phyloP scores from a whole-genome alignment of 2,888 invertebrate genomes.

The Archips crataeganus region DNA sequence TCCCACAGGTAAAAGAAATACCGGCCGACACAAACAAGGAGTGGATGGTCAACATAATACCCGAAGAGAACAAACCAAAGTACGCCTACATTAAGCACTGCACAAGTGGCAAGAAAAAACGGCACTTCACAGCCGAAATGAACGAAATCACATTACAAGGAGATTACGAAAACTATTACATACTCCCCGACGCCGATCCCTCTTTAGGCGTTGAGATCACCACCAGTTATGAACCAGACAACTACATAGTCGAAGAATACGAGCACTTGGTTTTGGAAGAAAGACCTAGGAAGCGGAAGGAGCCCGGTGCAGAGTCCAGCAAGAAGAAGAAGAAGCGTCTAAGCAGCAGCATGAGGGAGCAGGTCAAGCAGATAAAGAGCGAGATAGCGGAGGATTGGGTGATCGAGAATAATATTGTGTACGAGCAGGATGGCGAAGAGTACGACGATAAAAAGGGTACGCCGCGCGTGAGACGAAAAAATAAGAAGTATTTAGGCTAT shows the following conservation, averaged over 20 bases:
- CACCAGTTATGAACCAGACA: conserved; percentile 77
- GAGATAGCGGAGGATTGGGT: conserved; percentile 72
- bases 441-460: conserved; percentile 73
- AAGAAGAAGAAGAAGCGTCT: conserved; percentile 62
- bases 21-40: conserved; percentile 62
- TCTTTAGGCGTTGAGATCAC: conserved; percentile 76
- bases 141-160: conserved; percentile 75
- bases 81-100: conserved; percentile 80
- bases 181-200: conserved; percentile 77
- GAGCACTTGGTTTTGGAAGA: conserved; percentile 73
- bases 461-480: conserved; percentile 75
- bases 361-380: conserved; percentile 55
- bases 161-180: conserved; percentile 80
- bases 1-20: conserved; percentile 63
- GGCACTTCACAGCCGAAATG: conserved; percentile 78
- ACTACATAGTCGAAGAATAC: conserved; percentile 76
- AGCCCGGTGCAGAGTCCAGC: conserved; percentile 54
- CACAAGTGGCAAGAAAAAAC: conserved; percentile 73
- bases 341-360: conserved; percentile 50
- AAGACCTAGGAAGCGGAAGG: conserved; percentile 64
- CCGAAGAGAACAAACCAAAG: conserved; percentile 70
- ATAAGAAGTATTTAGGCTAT: conserved; percentile 79
- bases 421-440: conserved; percentile 69
- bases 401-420: conserved; percentile 68
- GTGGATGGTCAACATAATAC: conserved; percentile 78